phyloP scores from a whole-genome alignment of 2,113 vertebrate genomes.

The Dasyurus viverrinus region DNA sequence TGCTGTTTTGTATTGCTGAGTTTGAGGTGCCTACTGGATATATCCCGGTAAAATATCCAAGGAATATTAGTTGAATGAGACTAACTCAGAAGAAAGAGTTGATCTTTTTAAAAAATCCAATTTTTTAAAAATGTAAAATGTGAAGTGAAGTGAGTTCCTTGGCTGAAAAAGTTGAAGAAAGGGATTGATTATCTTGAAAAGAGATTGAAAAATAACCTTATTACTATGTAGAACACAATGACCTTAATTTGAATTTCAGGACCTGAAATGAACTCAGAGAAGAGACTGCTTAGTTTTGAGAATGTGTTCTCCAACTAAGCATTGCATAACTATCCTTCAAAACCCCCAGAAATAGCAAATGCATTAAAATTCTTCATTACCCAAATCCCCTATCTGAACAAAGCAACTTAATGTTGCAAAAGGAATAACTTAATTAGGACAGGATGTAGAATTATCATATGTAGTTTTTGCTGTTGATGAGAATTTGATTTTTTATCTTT shows the following conservation, averaged over 20 bases:
- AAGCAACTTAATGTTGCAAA: background rate
- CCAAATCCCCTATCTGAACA: background rate
- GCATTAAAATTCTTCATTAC: background rate
- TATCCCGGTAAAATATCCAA: background rate
- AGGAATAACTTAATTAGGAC: background rate
- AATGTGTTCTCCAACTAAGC: background rate
- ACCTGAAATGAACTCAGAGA: background rate
- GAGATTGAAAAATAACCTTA: background rate
- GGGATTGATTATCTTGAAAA: background rate
- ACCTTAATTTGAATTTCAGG: background rate
- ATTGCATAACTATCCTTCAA: background rate
- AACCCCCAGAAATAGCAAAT: background rate
- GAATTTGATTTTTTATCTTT: background rate
- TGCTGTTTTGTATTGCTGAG: background rate
- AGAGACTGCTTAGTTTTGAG: background rate
- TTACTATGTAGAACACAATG: background rate
- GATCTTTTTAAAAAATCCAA: background rate
- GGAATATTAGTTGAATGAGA: background rate
- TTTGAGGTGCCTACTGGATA: background rate
- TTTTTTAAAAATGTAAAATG: background rate
- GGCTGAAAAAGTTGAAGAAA: background rate
- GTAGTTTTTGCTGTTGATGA: background rate
- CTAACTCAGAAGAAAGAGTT: background rate
- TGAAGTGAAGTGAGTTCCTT: background rate
- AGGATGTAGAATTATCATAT: background rate